These are phyloP conservation scores for Catocala sponsa DNA, from an alignment of 2,888 invertebrate genomes.

Conservation along the genomic window DNA sequence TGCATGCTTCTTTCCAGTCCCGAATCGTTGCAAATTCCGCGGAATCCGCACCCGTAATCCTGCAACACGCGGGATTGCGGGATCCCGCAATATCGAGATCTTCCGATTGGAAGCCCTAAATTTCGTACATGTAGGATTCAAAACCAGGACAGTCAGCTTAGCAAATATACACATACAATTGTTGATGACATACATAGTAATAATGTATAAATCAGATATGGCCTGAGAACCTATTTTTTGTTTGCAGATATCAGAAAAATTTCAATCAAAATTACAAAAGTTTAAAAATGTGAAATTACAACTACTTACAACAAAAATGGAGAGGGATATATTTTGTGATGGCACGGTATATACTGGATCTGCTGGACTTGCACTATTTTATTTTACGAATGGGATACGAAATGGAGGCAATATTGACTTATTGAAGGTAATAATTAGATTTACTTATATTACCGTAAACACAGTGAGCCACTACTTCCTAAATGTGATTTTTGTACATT, in stretches of 20 bases:
- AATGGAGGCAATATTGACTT: slow-evolving; percentile 55
- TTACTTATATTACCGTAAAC: too few species aligned
- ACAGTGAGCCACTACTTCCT: too few species aligned
- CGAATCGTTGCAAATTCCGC: too few species aligned
- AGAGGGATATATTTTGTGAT: slow-evolving; percentile 84
- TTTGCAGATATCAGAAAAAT: slow-evolving; percentile 82
- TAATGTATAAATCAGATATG: too few species aligned
- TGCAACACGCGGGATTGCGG: too few species aligned
- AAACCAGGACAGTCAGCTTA: too few species aligned
- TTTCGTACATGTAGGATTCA: too few species aligned
- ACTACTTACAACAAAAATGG: slow-evolving; percentile 74
- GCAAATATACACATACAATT: too few species aligned
- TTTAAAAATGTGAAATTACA: slow-evolving; percentile 77
- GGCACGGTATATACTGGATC: slow-evolving; percentile 93
- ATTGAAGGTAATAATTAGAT: slow-evolving; percentile 59
- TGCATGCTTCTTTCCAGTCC: too few species aligned
- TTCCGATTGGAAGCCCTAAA: background rate
- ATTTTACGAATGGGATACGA: slow-evolving; percentile 81
- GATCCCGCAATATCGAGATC: background rate
- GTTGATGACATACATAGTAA: too few species aligned
- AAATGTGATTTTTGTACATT: too few species aligned
- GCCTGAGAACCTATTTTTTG: background rate
- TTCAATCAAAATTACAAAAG: slow-evolving; percentile 71
- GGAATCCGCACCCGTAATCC: too few species aligned
- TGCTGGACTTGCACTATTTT: slow-evolving; percentile 91